Evolutionary conservation across 2,888 invertebrate species (phyloP).

Genomic region (Myopa tessellatipennis): DNA sequence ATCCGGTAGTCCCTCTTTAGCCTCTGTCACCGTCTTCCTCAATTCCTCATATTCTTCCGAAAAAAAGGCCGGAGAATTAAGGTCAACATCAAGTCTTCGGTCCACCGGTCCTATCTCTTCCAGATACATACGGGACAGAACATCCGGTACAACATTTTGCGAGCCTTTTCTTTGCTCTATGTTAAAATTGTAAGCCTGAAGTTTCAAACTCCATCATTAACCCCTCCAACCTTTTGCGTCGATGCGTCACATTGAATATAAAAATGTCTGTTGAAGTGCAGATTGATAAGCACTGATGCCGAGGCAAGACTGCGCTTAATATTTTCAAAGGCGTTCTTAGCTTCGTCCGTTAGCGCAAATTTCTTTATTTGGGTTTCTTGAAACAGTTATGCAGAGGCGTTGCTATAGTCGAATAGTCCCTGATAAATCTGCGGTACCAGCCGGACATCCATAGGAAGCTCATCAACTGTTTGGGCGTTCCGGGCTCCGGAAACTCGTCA

Average conservation of each 20-base stretch:
- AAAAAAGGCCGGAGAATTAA: neutral
- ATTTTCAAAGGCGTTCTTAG: slow-evolving; percentile 21
- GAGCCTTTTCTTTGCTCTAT: slow-evolving; percentile 21
- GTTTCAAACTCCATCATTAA: slow-evolving; percentile 37
- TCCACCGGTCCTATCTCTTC: slow-evolving; percentile 1
- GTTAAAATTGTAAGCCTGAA: slow-evolving; percentile 47
- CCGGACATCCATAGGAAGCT: slow-evolving; percentile 29
- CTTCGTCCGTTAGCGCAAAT: slow-evolving; percentile 6
- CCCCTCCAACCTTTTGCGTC: neutral
- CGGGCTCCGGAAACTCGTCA: slow-evolving; percentile 19
- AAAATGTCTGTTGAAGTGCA: slow-evolving; percentile 5
- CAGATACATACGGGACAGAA: slow-evolving; percentile 3
- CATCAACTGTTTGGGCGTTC: slow-evolving; percentile 16
- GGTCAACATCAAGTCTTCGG: neutral
- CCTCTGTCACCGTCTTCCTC: neutral
- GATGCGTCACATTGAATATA: slow-evolving; percentile 12
- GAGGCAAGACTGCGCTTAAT: neutral
- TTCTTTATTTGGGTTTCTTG: slow-evolving; percentile 1
- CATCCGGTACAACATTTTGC: slow-evolving; percentile 21
- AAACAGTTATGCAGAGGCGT: slow-evolving; percentile 11
- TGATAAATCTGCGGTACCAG: slow-evolving; percentile 30
- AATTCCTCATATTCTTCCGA: slow-evolving; percentile 3
- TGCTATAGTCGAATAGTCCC: slow-evolving; percentile 21
- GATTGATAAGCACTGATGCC: neutral
- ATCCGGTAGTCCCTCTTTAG: neutral